Base-by-base conservation (phyloP, 2,888 invertebrate genomes). In the Nomada flava region DNA sequence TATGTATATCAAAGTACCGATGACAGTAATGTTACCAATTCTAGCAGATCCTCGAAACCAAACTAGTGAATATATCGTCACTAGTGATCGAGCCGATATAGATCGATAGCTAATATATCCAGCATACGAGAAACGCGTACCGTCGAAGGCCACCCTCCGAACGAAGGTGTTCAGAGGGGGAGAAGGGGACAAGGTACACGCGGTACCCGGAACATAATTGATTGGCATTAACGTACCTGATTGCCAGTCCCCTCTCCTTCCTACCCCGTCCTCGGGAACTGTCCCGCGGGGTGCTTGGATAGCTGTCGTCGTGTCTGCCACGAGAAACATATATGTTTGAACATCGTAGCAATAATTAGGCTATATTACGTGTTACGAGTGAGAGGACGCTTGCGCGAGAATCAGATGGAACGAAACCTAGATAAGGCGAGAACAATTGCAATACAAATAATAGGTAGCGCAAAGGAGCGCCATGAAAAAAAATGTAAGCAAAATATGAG, bases 151-250 rank as follows among this genome's bases (percentile, higher is more conserved):
- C 52, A 52, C 64, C 67, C 18, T 53, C 71, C 72, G 74, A 75
- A 87, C 83, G 86, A 77, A 82, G 88, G 80, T 82, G 57, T 60
- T 69, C 47, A 44, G 55, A 18, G 23, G 15, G 47, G 65, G 57
- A n/a, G 62, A 52, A 29, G 75, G 67, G 63, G 23, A n/a, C 55
- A 72, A 79, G 88, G 57, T 73, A 74, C 65, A 77, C 64, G 87
- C 18, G 85, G 82, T 83, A 87, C 85, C 53, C 86, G 86, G 90
- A 91, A 92, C 92, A 93, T 93, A 93, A 93, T 93, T 93, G 93
- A 93, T 93, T 93, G 92, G 92, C 92, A 93, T 93, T 93, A 92
- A 89, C 90, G 88, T 90, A 91, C 90, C 92, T 92, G 93, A 93
- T 93, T 93, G 93, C 92, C 86, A 82, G 74, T 79, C 87, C 88